Evolutionary conservation across 2,797 vertebrate genomes (phyloP), one percentile per base, ranked within the genome.

Genomic region (Melanotaenia boesemani): DNA sequence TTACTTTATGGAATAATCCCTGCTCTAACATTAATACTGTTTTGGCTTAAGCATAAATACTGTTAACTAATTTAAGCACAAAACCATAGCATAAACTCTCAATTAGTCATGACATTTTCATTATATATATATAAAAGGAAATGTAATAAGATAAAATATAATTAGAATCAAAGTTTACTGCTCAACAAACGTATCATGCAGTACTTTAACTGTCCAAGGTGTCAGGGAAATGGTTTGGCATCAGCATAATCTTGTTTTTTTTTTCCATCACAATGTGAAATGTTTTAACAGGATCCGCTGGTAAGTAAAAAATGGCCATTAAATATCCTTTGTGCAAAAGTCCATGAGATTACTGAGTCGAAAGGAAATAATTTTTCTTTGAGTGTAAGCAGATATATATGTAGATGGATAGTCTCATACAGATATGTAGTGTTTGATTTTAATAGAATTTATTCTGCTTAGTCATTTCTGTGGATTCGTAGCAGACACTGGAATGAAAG

Each of bases 391-490:
- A 26, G 55, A 30, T 30, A 48, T 48, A 10, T 50, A 30, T 57
- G 30, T 61, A 13, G 32, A 72, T 74, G 30, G 60, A 39, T 44
- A 44, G 61, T 34, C n/a, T 24, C 36, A 63, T 52, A 67, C 39
- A 72, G 44, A 63, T 36, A 58, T 74, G 77, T 77, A 66, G 70
- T 77, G 63, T 55, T 76, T 85, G 58, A 68, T 67, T 74, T 59
- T 72, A 83, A 67, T 63, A 76, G 34, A 83, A 81, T 72, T 52
- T 77, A 67, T 82, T 86, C 69, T 56, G 46, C 63, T 66, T 30
- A 34, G 69, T 59, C 41, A 52, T 66, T 2, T n/a, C 62, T 46
- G 65, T 56, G 0, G 37, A 73, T 37, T 63, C 44, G 68, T 77
- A 55, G 80, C 79, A 81, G 15, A 44, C 62, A 69, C 75, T 70